Evolutionary conservation across 1,140 invertebrate genomes (phyloP).

Genomic region (honey bee (Apis mellifera)): Amel_HAv3.1 CM009935.2:5427501-5428000

Average conservation of each 20-base stretch:
- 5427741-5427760: no score
- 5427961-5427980: no score
- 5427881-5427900: no score
- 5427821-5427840: neutral
- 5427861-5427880: constrained; percentile 3
- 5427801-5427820: neutral
- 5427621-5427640: constrained; percentile 2
- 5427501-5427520: constrained; percentile 34
- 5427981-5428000: no score
- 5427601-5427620: neutral
- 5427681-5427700: no score
- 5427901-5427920: neutral
- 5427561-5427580: neutral
- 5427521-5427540: constrained; percentile 8
- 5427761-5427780: neutral
- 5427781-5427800: neutral
- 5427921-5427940: neutral
- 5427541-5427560: neutral
- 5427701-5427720: no score
- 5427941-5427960: neutral
- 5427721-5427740: no score
- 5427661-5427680: neutral
- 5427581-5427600: constrained; percentile 32
- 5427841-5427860: constrained; percentile 34
- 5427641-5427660: neutral